Evolutionary conservation across 37 sponge, comb jelly and placozoan genomes (phyloP), one percentile per base, ranked within the genome.

Genomic region (Theonella swinhoei): DNA sequence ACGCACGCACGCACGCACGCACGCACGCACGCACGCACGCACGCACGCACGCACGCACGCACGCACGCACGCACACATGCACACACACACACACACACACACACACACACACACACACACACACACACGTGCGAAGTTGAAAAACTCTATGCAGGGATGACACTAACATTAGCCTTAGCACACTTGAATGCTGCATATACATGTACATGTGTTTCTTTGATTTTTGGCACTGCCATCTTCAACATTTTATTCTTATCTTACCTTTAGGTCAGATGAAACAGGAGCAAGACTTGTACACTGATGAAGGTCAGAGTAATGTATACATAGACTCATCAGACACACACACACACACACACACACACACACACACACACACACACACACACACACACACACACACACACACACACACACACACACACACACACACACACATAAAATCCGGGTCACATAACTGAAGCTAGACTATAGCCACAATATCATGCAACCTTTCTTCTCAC

Each of bases 231-330:
- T 17, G 54, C 7, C 7, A 47, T 47, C 11, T 47, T 17, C 54
- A 47, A 14, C 14, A 47, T 47, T 47, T 47, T 47, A 47, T 47
- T 14, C 7, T 47, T 7, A 47, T 17, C 7, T 47, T 14, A 33
- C 20, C 29, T 33, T 2, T 62, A 83, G 84, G 22, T 37, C 58
- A 83, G 36, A 83, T 83, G 83, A 83, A 83, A 39, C 33, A 64
- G 34, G 40, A 42, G 0, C 22, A n/a, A 23, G 84, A 83, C 32
- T 17, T 75, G 1, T 83, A 83, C 75, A 83, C 84, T 38, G 84
- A 83, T 29, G 84, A 83, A 83, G 84, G 84, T 83, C 4, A 63
- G 41, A 69, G 20, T n/a, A n/a, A n/a, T n/a, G n/a, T n/a, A n/a
- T n/a, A n/a, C n/a, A n/a, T n/a, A n/a, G n/a, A n/a, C n/a, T n/a